Evolutionary conservation across 2,797 vertebrate species (phyloP).

Genomic region (Pyrrhura leucotis): DNA sequence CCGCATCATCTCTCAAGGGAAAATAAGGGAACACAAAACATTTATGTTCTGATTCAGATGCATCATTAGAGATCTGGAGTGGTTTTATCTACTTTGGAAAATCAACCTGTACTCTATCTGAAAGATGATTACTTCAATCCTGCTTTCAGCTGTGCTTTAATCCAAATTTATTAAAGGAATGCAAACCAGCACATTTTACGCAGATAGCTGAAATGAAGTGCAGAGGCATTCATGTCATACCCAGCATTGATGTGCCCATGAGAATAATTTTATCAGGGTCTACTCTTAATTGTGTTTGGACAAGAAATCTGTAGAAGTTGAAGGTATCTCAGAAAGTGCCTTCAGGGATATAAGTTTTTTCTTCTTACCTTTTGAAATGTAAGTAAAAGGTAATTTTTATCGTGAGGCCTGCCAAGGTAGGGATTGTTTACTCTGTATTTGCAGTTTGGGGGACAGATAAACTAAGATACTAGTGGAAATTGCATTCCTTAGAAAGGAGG

Average conservation of each 20-base stretch:
- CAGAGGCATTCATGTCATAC: neutral
- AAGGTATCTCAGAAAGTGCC: neutral
- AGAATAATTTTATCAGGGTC: neutral
- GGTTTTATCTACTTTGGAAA: conserved; percentile 35
- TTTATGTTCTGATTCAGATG: conserved; percentile 2
- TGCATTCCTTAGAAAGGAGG: neutral
- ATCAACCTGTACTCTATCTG: conserved; percentile 1
- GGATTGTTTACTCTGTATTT: neutral
- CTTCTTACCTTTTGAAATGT: conserved; percentile 35
- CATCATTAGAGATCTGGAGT: neutral
- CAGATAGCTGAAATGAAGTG: neutral
- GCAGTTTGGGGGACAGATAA: neutral
- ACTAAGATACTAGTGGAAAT: neutral
- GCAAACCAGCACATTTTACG: neutral
- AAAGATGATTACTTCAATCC: conserved; percentile 3
- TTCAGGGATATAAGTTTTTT: conserved; percentile 23
- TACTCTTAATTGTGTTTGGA: conserved; percentile 29
- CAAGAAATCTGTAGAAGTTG: neutral
- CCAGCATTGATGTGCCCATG: neutral
- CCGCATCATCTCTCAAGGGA: neutral
- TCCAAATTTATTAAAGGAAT: conserved; percentile 33
- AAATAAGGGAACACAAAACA: neutral
- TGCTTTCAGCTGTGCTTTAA: conserved; percentile 1
- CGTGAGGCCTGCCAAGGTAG: neutral
- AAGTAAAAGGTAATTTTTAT: conserved; percentile 20